Evolutionary conservation across 2,113 vertebrate species (phyloP), one percentile per base, ranked within the genome.

Genomic region (Balaenoptera acutorostrata): DNA sequence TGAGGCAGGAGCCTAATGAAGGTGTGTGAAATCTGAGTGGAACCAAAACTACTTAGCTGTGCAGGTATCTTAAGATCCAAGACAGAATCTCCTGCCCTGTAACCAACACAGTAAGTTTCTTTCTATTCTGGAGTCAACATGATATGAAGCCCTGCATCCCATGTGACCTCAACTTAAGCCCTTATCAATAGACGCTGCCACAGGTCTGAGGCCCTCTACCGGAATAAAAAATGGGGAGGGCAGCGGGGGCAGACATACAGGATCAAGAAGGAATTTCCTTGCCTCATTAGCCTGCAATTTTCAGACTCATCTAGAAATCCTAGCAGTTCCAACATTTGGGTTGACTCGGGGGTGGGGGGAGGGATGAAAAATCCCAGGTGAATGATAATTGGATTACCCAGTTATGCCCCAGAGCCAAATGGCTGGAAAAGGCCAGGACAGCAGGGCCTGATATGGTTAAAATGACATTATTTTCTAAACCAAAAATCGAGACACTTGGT

Each of bases 341-440:
- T 39, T 91, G 87, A 97, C 93, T 81, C 59, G 52, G 90, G 85
- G 93, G 27, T 12, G 44, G 74, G 69, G 8, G 72, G 71, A 44
- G 87, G 90, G 74, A 94, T 96, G 69, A 72, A 97, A 96, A 97
- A 57, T 90, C 96, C 95, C 97, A 97, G 87, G 96, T 97, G 97
- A 97, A 93, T 94, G 83, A 66, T 97, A 98, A 98, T 96, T 97
- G 95, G 98, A 97, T 98, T 97, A 97, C 31, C 55, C 86, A 84
- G 69, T 81, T 84, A 96, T 96, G 96, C 95, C 91, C 93, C 74
- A 95, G 96, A 89, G 87, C 87, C 97, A 96, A 98, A 95, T 49
- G 97, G 96, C 98, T 96, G 96, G 69, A 92, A 96, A 97, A 96
- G 93, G 86, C 91, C n/a, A 41, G 93, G 97, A 69, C 78, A 68